Conservation (phyloP, 2,113 vertebrate genomes). For the Chaetorhynchus papuensis region DNA sequence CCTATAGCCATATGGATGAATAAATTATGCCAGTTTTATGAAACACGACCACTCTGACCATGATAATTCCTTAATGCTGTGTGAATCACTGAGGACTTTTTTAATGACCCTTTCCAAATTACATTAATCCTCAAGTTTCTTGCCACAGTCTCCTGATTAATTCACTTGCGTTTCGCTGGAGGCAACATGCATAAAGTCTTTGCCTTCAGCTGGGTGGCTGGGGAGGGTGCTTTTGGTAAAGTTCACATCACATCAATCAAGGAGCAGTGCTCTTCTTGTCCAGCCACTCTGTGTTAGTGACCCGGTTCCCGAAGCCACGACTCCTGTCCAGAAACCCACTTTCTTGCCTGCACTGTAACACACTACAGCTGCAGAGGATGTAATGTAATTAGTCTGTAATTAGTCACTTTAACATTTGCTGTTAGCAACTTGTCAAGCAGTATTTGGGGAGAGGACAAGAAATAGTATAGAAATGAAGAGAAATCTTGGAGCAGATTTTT, state of each 20-base stretch:
- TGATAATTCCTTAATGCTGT: not conserved
- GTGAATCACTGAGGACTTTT: not conserved
- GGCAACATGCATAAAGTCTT: not conserved
- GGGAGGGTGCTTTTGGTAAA: not conserved
- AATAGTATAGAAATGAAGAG: not conserved
- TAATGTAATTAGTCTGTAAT: not conserved
- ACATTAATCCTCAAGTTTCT: not conserved
- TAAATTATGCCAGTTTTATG: not conserved
- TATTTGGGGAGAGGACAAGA: not conserved
- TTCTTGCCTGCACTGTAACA: not conserved
- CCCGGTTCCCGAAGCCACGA: not conserved
- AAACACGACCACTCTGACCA: not conserved
- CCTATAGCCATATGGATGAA: not conserved
- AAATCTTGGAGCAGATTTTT: not conserved
- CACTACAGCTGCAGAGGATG: not conserved
- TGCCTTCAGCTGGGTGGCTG: not conserved
- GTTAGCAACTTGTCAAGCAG: not conserved
- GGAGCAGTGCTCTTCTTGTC: not conserved
- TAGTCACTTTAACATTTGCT: conserved; percentile 22
- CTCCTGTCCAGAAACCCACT: not conserved
- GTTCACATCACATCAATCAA: not conserved
- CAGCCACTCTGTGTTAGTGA: not conserved
- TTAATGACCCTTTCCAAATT: not conserved
- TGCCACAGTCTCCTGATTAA: not conserved
- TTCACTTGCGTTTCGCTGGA: not conserved